Conservation (phyloP, 2,113 vertebrate genomes). For the Murina feae region DNA sequence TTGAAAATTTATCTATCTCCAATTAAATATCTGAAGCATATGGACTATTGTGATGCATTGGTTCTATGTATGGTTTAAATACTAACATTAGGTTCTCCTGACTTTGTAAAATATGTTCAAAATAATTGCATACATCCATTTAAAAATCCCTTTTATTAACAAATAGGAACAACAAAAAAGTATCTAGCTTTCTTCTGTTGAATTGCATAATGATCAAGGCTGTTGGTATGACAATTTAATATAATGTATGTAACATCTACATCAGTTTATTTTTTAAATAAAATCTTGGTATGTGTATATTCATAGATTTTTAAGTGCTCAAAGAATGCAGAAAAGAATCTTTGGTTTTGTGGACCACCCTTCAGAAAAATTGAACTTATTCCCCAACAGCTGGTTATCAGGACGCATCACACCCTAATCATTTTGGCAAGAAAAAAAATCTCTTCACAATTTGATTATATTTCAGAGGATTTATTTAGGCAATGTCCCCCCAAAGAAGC, state of each 20-base stretch:
- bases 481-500: conserved; percentile 4
- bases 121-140: background rate
- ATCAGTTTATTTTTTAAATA: background rate
- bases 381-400: background rate
- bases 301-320: background rate
- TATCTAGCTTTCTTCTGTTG: background rate
- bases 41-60: background rate
- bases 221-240: background rate
- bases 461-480: conserved; percentile 70
- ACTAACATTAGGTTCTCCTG: background rate
- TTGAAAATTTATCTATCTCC: background rate
- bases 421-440: conserved; percentile 40
- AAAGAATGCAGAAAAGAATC: background rate
- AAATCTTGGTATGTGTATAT: background rate
- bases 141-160: background rate
- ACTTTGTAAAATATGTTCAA: background rate
- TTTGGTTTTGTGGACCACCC: conserved; percentile 2
- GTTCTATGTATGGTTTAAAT: background rate
- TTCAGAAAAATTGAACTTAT: conserved; percentile 38
- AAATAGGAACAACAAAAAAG: background rate
- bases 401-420: conserved; percentile 45
- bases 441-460: conserved; percentile 69
- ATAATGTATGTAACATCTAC: background rate
- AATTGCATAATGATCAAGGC: background rate
- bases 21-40: background rate